A percentile compares a stretch with the other conserved stretches of the same genome.
Conservation (phyloP, 2,888 invertebrate genomes). For the Chironomus tentans region DNA sequence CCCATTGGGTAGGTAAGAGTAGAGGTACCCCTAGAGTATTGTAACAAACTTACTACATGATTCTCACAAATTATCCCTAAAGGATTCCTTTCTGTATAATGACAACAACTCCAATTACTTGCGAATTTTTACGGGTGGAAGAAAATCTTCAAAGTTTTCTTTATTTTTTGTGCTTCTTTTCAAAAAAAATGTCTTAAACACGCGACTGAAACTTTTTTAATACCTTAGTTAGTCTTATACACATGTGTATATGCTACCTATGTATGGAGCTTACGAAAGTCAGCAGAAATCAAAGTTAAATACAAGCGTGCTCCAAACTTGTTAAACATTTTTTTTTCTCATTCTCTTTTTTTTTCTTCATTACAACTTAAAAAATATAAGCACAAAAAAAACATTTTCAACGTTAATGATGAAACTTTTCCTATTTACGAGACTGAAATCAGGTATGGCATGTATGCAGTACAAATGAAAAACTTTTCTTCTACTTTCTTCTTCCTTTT, state of each 20-base stretch:
- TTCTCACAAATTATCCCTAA: no score
- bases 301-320: neutral
- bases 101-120: no score
- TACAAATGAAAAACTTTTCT: slow-evolving; percentile 1
- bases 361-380: neutral
- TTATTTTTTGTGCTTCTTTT: neutral
- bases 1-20: no score
- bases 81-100: no score
- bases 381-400: neutral
- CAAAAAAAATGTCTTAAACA: neutral
- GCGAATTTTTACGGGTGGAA: no score
- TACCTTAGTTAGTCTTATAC: neutral
- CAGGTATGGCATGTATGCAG: slow-evolving; percentile 1
- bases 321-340: neutral
- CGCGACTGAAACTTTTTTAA: neutral
- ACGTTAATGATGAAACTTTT: slow-evolving; percentile 22
- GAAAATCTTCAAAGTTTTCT: no score
- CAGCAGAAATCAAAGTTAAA: neutral
- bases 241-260: neutral
- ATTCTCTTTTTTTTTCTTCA: neutral
- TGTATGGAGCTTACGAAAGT: neutral
- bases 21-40: no score
- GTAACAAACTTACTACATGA: no score
- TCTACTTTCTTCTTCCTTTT: neutral
- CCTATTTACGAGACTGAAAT: neutral